Evolutionary conservation across 1,140 invertebrate genomes (phyloP), one percentile per base, ranked within the genome.

Genomic region (Caenorhabditis brenneri): DNA sequence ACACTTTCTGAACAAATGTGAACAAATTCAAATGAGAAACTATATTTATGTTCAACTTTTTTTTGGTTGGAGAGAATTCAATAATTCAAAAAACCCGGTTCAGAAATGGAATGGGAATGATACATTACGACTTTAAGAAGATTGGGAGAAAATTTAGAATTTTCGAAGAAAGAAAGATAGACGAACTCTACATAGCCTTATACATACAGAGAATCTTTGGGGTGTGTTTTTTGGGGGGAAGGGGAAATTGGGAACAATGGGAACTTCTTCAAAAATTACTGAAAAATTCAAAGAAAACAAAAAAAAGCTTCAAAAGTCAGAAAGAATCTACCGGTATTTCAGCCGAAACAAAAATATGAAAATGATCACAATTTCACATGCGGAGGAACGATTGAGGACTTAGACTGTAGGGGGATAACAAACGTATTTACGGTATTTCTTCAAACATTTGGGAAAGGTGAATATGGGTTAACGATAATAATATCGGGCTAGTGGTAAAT

Each of bases 201-300:
- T 74, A 74, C 65, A 74, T 42, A 74, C 65, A 74, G 65, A 74
- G 36, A 74, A 74, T 74, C 65, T 42, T 74, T 42, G 65, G 36
- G 36, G 33, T 42, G 36, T n/a, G n/a, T 0, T 51, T 51, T 51
- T 51, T 0, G 15, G 33, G 33, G 19, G 36, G n/a, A 15, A 10
- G n/a, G n/a, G 29, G 36, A 27, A 27, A n/a, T 22, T n/a, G 9
- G 22, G 36, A 24, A 24, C 6, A 74, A 9, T 31, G 31, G 33
- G 31, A 46, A 46, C 24, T 22, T 10, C 5, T 74, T 74, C 36
- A 22, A 42, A 74, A 36, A 19, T 15, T 36, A 42, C 24, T 24
- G 24, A 55, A 55, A 55, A 29, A 22, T 12, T n/a, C 49, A n/a
- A 51, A 51, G 22, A 4, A 46, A 9, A 51, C 49, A 51, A 22